Evolutionary conservation across 1,140 invertebrate genomes (phyloP).

Genomic region (Drosophila malerkotliana): DNA sequence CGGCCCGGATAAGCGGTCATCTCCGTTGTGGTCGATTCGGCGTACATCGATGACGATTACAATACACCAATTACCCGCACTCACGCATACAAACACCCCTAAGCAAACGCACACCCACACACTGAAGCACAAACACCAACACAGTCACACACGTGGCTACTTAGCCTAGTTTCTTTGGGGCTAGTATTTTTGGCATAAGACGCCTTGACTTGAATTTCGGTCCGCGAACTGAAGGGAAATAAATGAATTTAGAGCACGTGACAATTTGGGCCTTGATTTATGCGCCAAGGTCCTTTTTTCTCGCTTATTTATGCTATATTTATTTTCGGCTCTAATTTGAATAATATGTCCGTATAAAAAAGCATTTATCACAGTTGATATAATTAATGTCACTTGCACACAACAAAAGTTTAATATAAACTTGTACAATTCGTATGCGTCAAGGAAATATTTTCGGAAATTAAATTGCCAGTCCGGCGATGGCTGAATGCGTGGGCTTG

Average conservation of each 20-base stretch:
- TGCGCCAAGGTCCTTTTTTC: constrained; percentile 35
- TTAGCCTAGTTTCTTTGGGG: constrained; percentile 59
- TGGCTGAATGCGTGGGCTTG: constrained; percentile 3
- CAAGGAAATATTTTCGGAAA: constrained; percentile 48
- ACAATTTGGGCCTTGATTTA: constrained; percentile 61
- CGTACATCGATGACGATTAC: constrained; percentile 62
- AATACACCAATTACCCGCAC: constrained; percentile 25
- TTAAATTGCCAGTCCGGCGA: constrained; percentile 39
- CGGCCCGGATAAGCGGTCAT: constrained; percentile 69
- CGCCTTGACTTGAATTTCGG: constrained; percentile 55
- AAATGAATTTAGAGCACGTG: constrained; percentile 80
- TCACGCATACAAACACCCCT: constrained; percentile 16
- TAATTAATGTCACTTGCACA: constrained; percentile 72
- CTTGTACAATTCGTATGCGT: constrained; percentile 37
- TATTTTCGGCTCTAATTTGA: constrained; percentile 55
- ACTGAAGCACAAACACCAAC: neutral
- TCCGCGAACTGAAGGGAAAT: constrained; percentile 40
- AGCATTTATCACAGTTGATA: constrained; percentile 71
- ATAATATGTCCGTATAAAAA: constrained; percentile 67
- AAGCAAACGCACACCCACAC: neutral
- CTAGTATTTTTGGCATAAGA: constrained; percentile 31
- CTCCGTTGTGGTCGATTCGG: constrained; percentile 77
- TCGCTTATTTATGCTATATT: constrained; percentile 53
- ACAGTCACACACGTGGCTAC: constrained; percentile 15
- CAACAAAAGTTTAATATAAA: constrained; percentile 36